A percentile compares a stretch with the other conserved stretches of the same genome.
Evolutionary conservation across 2,888 invertebrate genomes (phyloP).

Genomic region (Drosophila gaucha): DNA sequence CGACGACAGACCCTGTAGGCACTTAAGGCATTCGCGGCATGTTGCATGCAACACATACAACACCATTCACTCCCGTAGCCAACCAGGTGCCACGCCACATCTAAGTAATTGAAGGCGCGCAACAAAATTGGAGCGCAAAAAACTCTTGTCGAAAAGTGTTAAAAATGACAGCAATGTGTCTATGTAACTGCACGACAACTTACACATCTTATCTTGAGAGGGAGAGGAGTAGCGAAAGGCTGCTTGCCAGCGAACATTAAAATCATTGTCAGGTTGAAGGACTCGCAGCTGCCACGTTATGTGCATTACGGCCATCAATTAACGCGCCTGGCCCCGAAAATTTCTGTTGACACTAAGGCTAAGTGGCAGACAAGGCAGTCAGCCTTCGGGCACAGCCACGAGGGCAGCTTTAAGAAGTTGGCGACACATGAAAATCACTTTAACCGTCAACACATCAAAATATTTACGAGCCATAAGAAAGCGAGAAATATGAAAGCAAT

Average conservation of each 20-base stretch:
- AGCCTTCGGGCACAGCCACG: not conserved
- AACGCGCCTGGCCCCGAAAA: constrained; percentile 56
- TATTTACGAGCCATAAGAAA: constrained; percentile 71
- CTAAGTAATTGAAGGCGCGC: constrained; percentile 58
- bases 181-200: constrained; percentile 44
- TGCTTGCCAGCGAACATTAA: constrained; percentile 62
- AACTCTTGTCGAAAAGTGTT: constrained; percentile 55
- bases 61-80: not conserved
- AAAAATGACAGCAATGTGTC: constrained; percentile 62
- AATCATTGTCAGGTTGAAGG: constrained; percentile 65
- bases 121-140: constrained; percentile 34
- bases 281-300: constrained; percentile 36
- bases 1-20: constrained; percentile 54
- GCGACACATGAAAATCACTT: constrained; percentile 38
- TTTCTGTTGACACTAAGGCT: constrained; percentile 66
- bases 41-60: constrained; percentile 54
- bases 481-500: constrained; percentile 71
- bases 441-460: constrained; percentile 57
- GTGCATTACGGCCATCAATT: constrained; percentile 72
- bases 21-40: constrained; percentile 73
- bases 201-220: constrained; percentile 10
- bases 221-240: not conserved
- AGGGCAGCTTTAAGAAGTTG: constrained; percentile 25
- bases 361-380: constrained; percentile 6
- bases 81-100: constrained; percentile 28